phyloP scores from a whole-genome alignment of 2,113 vertebrate species.

The Heterochromis multidens region DNA sequence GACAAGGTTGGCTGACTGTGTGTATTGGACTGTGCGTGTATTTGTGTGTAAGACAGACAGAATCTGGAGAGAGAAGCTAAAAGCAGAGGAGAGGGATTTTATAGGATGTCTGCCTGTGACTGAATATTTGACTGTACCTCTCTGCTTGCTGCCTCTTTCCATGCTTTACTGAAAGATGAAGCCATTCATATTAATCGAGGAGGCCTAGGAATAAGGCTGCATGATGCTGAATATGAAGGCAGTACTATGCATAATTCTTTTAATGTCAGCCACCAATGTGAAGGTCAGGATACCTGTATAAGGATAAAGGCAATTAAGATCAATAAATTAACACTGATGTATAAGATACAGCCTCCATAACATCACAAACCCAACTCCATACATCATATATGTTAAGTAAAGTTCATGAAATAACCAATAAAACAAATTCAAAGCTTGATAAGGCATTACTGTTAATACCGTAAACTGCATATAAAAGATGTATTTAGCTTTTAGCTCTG shows the following conservation, averaged over 20 bases:
- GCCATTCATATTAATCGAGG: conserved; percentile 37
- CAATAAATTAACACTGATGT: neutral
- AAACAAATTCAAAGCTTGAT: neutral
- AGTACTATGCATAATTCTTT: neutral
- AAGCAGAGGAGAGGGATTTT: neutral
- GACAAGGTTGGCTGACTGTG: conserved; percentile 34
- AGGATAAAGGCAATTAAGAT: neutral
- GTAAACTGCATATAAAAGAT: neutral
- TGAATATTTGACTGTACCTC: conserved; percentile 1
- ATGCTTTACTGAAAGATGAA: neutral
- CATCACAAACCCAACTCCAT: neutral
- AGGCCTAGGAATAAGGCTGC: neutral
- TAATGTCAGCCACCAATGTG: neutral
- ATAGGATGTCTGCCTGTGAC: neutral
- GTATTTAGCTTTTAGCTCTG: neutral
- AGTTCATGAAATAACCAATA: neutral
- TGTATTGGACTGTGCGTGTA: neutral
- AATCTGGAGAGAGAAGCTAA: neutral
- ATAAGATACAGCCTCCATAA: neutral
- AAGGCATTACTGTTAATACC: neutral
- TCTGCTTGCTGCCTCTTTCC: neutral
- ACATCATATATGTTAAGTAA: neutral
- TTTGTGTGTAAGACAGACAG: neutral
- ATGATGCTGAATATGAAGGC: neutral
- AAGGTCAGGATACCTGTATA: neutral